These are phyloP conservation scores for Hirtodrosophila duncani DNA, from an alignment of 2,888 invertebrate species.

Conservation along the genomic window DNA sequence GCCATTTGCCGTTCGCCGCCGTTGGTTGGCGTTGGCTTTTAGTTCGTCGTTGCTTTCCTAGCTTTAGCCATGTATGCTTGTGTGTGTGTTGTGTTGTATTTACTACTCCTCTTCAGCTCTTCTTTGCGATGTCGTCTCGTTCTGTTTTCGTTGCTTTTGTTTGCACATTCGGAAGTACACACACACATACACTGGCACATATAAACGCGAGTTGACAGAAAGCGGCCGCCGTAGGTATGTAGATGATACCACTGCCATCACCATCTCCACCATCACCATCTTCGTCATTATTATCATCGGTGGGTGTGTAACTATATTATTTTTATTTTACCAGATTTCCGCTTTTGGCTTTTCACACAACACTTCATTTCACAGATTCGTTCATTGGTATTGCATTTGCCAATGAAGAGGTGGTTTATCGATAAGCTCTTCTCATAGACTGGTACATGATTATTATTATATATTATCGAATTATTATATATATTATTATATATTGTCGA, in stretches of 20 bases:
- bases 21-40: slow-evolving; percentile 9
- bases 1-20: slow-evolving; percentile 34
- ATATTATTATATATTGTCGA: too few relatives aligned
- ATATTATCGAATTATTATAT: too few relatives aligned
- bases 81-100: too few relatives aligned
- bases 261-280: slow-evolving; percentile 12
- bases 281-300: slow-evolving; percentile 29
- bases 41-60: slow-evolving; percentile 13
- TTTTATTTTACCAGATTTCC: slow-evolving; percentile 48
- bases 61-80: too few relatives aligned
- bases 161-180: slow-evolving; percentile 55
- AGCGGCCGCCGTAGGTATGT: slow-evolving; percentile 7
- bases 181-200: slow-evolving; percentile 12
- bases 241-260: slow-evolving; percentile 24
- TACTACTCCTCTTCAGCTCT: slow-evolving; percentile 14
- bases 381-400: too few relatives aligned
- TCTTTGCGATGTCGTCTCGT: slow-evolving; percentile 33
- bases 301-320: slow-evolving; percentile 40
- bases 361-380: background rate
- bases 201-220: slow-evolving; percentile 41
- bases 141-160: slow-evolving; percentile 52
- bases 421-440: too few relatives aligned
- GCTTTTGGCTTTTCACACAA: slow-evolving; percentile 37
- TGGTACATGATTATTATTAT: too few relatives aligned
- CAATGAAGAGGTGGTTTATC: too few relatives aligned